Evolutionary conservation across 2,888 invertebrate genomes (phyloP).

Genomic region (Chrysotoxum bicinctum): DNA sequence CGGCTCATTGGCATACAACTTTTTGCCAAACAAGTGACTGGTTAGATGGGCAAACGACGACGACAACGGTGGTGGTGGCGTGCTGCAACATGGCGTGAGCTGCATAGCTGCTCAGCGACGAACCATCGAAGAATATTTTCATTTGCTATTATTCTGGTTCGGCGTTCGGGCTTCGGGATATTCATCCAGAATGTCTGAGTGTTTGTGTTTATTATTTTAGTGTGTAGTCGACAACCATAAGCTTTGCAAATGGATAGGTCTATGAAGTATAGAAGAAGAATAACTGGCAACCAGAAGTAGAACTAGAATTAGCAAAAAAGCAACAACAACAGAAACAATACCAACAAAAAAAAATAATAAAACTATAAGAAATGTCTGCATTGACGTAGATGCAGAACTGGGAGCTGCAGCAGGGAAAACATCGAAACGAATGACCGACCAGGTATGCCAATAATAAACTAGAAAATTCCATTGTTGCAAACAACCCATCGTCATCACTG

Average conservation of each 20-base stretch:
- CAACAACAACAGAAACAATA: not conserved
- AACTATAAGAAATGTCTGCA: slow-evolving; percentile 10
- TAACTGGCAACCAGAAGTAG: slow-evolving; percentile 39
- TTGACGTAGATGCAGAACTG: not conserved
- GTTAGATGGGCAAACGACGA: not conserved
- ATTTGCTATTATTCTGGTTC: slow-evolving; percentile 44
- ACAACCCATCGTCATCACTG: slow-evolving; percentile 60
- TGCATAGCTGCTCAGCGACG: slow-evolving; percentile 21
- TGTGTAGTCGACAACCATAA: slow-evolving; percentile 27
- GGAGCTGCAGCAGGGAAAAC: slow-evolving; percentile 17
- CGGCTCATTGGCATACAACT: slow-evolving; percentile 65
- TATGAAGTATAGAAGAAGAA: slow-evolving; percentile 25
- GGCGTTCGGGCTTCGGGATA: not conserved
- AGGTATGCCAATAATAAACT: slow-evolving; percentile 72
- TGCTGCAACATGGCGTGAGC: not conserved
- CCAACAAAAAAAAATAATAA: not conserved
- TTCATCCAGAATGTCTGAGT: slow-evolving; percentile 18
- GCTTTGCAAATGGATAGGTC: slow-evolving; percentile 50
- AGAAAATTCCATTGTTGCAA: slow-evolving; percentile 73
- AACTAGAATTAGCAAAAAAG: slow-evolving; percentile 56
- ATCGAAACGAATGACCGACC: slow-evolving; percentile 71
- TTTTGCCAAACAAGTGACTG: slow-evolving; percentile 26
- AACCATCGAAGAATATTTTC: slow-evolving; percentile 58
- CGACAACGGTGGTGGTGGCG: not conserved
- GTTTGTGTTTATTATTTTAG: slow-evolving; percentile 10